Conservation (phyloP, 1,140 invertebrate genomes). For the Tenebrio molitor region DNA sequence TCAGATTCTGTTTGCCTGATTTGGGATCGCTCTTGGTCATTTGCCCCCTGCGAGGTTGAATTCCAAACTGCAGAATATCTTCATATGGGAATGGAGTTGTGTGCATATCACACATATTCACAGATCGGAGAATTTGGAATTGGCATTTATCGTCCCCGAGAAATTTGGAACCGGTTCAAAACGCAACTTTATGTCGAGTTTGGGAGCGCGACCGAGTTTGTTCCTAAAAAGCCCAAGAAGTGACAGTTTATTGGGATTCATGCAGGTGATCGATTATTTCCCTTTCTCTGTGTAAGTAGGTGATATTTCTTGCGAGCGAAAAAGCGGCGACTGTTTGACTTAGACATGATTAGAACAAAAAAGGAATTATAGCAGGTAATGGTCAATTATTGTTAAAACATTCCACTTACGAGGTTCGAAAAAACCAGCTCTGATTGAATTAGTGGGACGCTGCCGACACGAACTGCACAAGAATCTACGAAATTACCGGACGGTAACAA, state of each 20-base stretch:
- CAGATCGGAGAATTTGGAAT: not conserved
- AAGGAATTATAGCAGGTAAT: too few relatives aligned
- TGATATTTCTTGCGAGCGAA: too few relatives aligned
- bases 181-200: not conserved
- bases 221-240: too few relatives aligned
- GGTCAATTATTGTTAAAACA: constrained; percentile 10
- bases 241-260: too few relatives aligned
- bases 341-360: too few relatives aligned
- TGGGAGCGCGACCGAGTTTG: too few relatives aligned
- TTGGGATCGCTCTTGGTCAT: not conserved
- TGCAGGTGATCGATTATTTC: too few relatives aligned
- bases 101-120: not conserved
- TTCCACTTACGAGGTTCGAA: constrained; percentile 10
- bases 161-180: not conserved
- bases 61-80: not conserved
- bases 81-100: not conserved
- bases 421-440: constrained; percentile 18
- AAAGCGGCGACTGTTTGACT: too few relatives aligned
- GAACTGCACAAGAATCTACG: constrained; percentile 14
- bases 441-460: not conserved
- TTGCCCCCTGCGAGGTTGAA: too few relatives aligned
- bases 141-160: not conserved
- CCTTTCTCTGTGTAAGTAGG: too few relatives aligned
- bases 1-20: not conserved
- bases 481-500: constrained; percentile 14